phyloP scores from a whole-genome alignment of 2,888 invertebrate species.

The Eristalis tenax region DNA sequence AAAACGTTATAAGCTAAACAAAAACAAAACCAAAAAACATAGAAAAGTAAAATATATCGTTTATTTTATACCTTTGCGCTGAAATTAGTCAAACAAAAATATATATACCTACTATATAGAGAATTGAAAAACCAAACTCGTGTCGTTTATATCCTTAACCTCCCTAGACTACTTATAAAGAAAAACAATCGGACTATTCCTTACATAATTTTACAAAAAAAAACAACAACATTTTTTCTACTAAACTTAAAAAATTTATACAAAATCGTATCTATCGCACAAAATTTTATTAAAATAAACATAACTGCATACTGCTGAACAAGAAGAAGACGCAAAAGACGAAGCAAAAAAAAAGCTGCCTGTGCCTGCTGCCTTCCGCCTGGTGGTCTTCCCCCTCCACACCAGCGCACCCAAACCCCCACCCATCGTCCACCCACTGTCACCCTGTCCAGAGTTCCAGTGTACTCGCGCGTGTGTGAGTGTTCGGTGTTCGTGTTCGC shows the following conservation, averaged over 20 bases:
- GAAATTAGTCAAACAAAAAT: slow-evolving; percentile 19
- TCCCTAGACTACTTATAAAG: background rate
- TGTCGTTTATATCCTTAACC: slow-evolving; percentile 22
- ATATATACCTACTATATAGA: slow-evolving; percentile 33
- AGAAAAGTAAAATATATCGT: slow-evolving; percentile 43
- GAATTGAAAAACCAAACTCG: slow-evolving; percentile 26
- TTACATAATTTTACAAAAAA: slow-evolving; percentile 63
- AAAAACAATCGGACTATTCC: slow-evolving; percentile 35
- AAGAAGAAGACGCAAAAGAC: slow-evolving; percentile 15
- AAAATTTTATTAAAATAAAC: background rate
- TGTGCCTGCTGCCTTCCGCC: background rate
- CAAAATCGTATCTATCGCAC: slow-evolving; percentile 45
- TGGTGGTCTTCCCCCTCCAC: background rate
- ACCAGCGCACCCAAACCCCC: slow-evolving; percentile 5
- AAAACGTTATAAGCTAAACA: slow-evolving; percentile 16
- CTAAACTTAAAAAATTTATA: slow-evolving; percentile 31
- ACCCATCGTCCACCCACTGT: background rate
- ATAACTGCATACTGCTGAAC: slow-evolving; percentile 47
- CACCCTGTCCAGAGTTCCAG: slow-evolving; percentile 36
- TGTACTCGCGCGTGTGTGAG: background rate
- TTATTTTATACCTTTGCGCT: slow-evolving; percentile 62
- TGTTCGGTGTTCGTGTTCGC: background rate
- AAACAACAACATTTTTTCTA: slow-evolving; percentile 38
- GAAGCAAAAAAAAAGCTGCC: slow-evolving; percentile 34
- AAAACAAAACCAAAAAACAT: slow-evolving; percentile 16